Percentiles rank a stretch among this genome's conserved stretches.
These are phyloP conservation scores for Acleris literana DNA, from an alignment of 2,888 invertebrate species.

Conservation along the genomic window DNA sequence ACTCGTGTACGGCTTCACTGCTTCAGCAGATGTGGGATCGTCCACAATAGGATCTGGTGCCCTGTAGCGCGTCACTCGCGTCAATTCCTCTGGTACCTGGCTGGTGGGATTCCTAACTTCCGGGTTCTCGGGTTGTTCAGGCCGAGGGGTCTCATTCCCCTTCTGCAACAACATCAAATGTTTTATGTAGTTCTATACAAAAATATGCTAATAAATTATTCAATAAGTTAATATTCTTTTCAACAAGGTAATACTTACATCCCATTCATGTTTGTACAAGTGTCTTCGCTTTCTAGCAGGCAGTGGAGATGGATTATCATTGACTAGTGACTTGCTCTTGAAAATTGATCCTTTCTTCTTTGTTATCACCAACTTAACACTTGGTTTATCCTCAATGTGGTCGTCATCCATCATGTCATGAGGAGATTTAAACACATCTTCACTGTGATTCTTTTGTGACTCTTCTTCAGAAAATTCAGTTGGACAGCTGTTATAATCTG, in stretches of 20 bases:
- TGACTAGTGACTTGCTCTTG: slow-evolving; percentile 90
- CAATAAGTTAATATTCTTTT: not conserved
- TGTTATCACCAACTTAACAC: slow-evolving; percentile 88
- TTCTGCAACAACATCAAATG: slow-evolving; percentile 58
- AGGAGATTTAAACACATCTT: slow-evolving; percentile 77
- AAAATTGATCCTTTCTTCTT: slow-evolving; percentile 96
- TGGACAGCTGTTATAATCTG: slow-evolving; percentile 76
- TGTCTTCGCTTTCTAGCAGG: slow-evolving; percentile 89
- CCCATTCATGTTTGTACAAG: slow-evolving; percentile 95
- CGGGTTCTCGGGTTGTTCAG: slow-evolving; percentile 66
- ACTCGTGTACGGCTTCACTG: slow-evolving; percentile 86
- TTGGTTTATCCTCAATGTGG: slow-evolving; percentile 76
- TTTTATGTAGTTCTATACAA: not conserved
- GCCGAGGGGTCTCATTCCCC: slow-evolving; percentile 80
- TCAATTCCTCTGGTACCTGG: slow-evolving; percentile 81
- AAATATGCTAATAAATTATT: no score
- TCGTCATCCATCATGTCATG: slow-evolving; percentile 66
- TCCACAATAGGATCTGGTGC: slow-evolving; percentile 71
- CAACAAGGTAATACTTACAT: slow-evolving; percentile 71
- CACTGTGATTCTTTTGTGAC: slow-evolving; percentile 63
- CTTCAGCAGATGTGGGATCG: slow-evolving; percentile 70
- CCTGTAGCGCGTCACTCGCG: slow-evolving; percentile 85
- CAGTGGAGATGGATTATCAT: slow-evolving; percentile 83
- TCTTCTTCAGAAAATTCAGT: slow-evolving; percentile 76
- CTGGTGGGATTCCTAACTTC: slow-evolving; percentile 60